phyloP scores from a whole-genome alignment of 92 coral and sea anemone genomes.

The Actinernus sp. region DNA sequence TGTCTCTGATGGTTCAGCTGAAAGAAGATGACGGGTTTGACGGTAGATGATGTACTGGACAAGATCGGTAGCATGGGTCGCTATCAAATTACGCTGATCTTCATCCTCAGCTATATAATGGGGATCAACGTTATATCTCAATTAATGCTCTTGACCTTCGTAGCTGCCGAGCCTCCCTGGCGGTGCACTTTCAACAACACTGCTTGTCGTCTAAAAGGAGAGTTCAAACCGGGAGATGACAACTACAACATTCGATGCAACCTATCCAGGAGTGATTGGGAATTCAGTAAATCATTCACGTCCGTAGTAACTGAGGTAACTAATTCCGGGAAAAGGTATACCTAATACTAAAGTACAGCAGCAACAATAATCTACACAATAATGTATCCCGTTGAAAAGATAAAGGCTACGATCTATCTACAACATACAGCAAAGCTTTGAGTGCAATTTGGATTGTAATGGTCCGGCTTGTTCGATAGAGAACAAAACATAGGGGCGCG shows the following conservation, averaged over 20 bases:
- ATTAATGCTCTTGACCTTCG: constrained; percentile 38
- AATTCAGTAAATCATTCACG: constrained; percentile 33
- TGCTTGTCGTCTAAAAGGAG: constrained; percentile 51
- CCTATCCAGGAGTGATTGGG: constrained; percentile 70
- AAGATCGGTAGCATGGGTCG: constrained; percentile 20
- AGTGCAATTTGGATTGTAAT: too few relatives aligned
- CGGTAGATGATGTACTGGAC: constrained; percentile 17
- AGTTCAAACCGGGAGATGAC: constrained; percentile 39
- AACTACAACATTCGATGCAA: constrained; percentile 44
- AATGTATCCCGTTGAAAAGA: too few relatives aligned
- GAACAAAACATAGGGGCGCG: too few relatives aligned
- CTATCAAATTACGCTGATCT: constrained; percentile 12
- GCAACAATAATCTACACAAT: too few relatives aligned
- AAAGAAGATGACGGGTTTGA: constrained; percentile 33
- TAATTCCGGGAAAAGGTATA: too few relatives aligned
- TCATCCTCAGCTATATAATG: constrained; percentile 10
- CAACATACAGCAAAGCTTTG: too few relatives aligned
- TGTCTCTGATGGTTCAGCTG: too few relatives aligned
- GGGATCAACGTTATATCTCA: constrained; percentile 1
- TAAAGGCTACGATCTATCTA: too few relatives aligned
- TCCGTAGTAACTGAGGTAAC: constrained; percentile 71
- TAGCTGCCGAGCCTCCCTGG: constrained; percentile 76
- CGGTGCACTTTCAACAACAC: constrained; percentile 57
- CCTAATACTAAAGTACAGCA: too few relatives aligned
- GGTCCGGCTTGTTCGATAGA: too few relatives aligned